phyloP scores from a whole-genome alignment of 2,113 vertebrate species.

The Arenaria interpres region DNA sequence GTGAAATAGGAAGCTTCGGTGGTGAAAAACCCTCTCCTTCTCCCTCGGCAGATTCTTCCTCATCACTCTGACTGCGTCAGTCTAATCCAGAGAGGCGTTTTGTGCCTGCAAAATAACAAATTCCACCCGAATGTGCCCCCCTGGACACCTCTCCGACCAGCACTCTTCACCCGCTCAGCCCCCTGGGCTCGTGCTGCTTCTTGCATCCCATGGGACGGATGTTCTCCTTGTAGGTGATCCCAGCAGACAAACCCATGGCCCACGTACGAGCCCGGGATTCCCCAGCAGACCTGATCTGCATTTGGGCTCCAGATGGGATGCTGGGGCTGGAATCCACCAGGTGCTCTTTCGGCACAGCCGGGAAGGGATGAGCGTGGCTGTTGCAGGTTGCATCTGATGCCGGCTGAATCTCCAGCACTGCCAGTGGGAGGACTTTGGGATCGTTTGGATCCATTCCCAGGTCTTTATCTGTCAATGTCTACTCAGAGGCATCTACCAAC shows the following conservation, averaged over 20 bases:
- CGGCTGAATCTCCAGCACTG: fast-evolving
- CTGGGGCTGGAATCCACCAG: neutral
- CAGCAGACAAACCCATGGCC: neutral
- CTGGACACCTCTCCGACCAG: fast-evolving
- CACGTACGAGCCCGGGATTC: fast-evolving
- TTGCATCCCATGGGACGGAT: fast-evolving
- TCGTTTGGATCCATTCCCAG: neutral
- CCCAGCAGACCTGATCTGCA: neutral
- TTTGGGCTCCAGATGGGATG: neutral
- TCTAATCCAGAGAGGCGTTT: neutral
- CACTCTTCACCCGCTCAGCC: fast-evolving
- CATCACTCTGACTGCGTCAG: neutral
- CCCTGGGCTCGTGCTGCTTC: neutral
- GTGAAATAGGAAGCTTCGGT: neutral
- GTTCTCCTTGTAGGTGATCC: fast-evolving
- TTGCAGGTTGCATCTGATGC: fast-evolving
- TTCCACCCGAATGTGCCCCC: fast-evolving
- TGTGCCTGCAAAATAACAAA: neutral
- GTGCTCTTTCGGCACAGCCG: neutral
- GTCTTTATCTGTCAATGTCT: neutral
- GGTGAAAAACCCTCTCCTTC: neutral
- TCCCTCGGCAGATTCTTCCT: fast-evolving
- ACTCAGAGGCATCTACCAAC: neutral
- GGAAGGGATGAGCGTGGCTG: fast-evolving
- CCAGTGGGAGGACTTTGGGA: neutral